phyloP scores from a whole-genome alignment of 2,888 invertebrate species.

The Macaria liturata region DNA sequence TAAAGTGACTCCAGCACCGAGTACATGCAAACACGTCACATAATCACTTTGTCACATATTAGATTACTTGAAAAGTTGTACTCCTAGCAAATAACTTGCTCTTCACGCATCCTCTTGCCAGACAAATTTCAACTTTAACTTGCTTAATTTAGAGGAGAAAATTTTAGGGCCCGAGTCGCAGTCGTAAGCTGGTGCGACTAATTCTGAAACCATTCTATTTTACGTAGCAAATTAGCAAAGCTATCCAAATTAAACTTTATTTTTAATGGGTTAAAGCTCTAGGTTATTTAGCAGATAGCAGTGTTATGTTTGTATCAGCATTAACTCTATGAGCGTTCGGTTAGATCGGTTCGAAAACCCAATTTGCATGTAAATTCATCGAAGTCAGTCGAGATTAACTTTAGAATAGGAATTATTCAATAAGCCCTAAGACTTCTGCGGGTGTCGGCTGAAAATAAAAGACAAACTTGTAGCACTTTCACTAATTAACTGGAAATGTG shows the following conservation, averaged over 20 bases:
- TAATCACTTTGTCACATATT: slow-evolving; percentile 49
- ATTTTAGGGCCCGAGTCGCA: slow-evolving; percentile 39
- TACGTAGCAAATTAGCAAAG: slow-evolving; percentile 15
- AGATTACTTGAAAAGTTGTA: slow-evolving; percentile 55
- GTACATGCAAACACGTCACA: slow-evolving; percentile 30
- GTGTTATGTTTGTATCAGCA: slow-evolving; percentile 43
- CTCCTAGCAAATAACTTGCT: slow-evolving; percentile 36
- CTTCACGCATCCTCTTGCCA: slow-evolving; percentile 11
- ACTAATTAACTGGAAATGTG: too few species aligned
- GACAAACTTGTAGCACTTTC: not conserved
- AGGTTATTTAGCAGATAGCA: not conserved
- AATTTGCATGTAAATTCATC: slow-evolving; percentile 78
- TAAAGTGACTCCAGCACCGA: slow-evolving; percentile 4
- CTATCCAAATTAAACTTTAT: slow-evolving; percentile 34
- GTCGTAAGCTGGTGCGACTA: slow-evolving; percentile 50
- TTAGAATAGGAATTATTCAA: slow-evolving; percentile 57
- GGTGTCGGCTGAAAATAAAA: slow-evolving; percentile 3
- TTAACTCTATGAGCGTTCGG: slow-evolving; percentile 70
- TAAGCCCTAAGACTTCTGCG: slow-evolving; percentile 21
- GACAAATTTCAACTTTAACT: slow-evolving; percentile 37
- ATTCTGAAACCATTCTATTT: slow-evolving; percentile 44
- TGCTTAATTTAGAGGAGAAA: slow-evolving; percentile 30
- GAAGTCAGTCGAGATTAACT: slow-evolving; percentile 72
- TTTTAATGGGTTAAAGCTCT: rapidly evolving
- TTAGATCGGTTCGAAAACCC: slow-evolving; percentile 70